Evolutionary conservation across 2,888 invertebrate genomes (phyloP), one percentile per base, ranked within the genome.

Genomic region (Drosophila crucigera): DNA sequence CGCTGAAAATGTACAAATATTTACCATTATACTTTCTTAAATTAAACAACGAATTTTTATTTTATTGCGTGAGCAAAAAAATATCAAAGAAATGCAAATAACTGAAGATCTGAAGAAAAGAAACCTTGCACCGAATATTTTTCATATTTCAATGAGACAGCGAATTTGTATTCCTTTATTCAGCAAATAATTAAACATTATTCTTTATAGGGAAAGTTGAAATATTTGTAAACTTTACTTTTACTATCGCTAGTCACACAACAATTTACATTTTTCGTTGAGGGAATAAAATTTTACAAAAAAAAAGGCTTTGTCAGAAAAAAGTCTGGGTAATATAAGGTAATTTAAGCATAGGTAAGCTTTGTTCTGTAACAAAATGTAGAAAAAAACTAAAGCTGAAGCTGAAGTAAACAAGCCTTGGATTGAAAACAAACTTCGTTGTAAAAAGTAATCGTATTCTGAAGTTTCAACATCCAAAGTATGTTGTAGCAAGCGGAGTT

Each of bases 1-100:
- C n/a, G 25, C 2, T 14, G 11, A 37, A 31, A 33, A 25, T 55
- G n/a, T 60, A 31, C 35, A 47, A 65, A 59, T 68, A 68, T 78
- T 65, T 68, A 59, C n/a, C 11, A 39, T 39, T 37, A 39, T n/a
- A 31, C 33, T 37, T 49, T 30, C 43, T 35, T 37, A 25, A 22
- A 53, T 35, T 31, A 56, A 60, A 52, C 14, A 54, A 43, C 16
- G 11, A 35, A 28, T 39, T 64, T 68, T 43, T 14, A 28, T 64
- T 39, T 58, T 22, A 60, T 64, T 47, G 47, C 10, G 25, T 28
- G 31, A 16, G 49, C 25, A 35, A 11, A 43, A 47, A 47, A 47
- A 39, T 43, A 37, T 61, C n/a, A 50, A 54, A 58, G 35, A n/a
- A 68, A 33, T 22, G 7, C 16, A 39, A 33, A 28, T 19, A 37